phyloP scores from a whole-genome alignment of 2,888 invertebrate genomes.

The Orchestes rusci region DNA sequence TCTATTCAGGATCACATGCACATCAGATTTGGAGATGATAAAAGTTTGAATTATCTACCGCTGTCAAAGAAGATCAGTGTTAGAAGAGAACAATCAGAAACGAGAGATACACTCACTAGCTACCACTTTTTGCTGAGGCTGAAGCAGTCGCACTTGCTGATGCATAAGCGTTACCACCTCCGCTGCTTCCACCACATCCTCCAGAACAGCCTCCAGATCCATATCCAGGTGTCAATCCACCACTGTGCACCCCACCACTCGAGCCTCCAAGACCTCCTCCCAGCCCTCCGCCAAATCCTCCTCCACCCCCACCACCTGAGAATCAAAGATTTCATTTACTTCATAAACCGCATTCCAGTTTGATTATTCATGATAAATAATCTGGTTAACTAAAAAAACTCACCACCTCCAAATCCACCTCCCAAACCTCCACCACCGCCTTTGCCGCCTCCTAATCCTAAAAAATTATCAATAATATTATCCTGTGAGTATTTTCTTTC shows the following conservation, averaged over 20 bases:
- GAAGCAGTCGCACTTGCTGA: conserved; percentile 5
- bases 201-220: conserved; percentile 7
- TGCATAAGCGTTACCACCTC: background rate
- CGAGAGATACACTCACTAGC: background rate
- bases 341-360: no score
- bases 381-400: background rate
- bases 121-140: conserved; percentile 7
- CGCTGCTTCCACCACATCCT: conserved; percentile 3
- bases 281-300: conserved; percentile 1
- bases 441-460: background rate
- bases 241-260: background rate
- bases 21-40: no score
- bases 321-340: no score
- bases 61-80: conserved; percentile 1
- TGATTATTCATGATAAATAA: no score
- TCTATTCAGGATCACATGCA: no score
- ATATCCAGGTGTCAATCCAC: background rate
- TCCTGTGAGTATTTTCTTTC: no score
- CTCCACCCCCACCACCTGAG: conserved; percentile 1
- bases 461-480: no score
- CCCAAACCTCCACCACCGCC: conserved; percentile 21
- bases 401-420: conserved; percentile 20
- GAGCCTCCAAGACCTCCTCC: background rate
- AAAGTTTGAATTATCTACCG: conserved; percentile 5
- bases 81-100: background rate